phyloP scores from a whole-genome alignment of 1,140 invertebrate genomes.

The Saccostrea cuccullata region DNA sequence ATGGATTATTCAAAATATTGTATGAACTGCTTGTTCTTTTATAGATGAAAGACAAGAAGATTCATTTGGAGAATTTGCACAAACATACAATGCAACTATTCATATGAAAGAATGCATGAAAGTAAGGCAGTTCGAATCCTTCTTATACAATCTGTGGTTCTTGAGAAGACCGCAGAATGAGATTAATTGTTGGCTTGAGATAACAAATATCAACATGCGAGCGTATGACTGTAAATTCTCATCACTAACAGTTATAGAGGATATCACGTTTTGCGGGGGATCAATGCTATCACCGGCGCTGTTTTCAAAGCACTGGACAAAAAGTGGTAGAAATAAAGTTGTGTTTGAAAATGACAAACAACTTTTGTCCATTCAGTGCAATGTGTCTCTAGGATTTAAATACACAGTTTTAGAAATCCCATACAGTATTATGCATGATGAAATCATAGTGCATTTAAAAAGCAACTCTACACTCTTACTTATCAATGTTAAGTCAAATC shows the following conservation, averaged over 20 bases:
- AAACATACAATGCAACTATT: background rate
- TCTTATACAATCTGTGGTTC: background rate
- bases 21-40: background rate
- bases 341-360: conserved; percentile 22
- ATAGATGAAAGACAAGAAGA: background rate
- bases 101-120: background rate
- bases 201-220: background rate
- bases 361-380: background rate
- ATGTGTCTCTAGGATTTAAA: background rate
- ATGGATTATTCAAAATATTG: background rate
- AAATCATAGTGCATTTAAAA: background rate
- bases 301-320: conserved; percentile 30
- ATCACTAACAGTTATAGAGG: background rate
- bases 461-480: background rate
- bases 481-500: conserved; percentile 14
- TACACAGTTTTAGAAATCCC: background rate
- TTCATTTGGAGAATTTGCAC: background rate
- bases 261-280: background rate
- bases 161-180: background rate
- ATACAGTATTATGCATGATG: background rate
- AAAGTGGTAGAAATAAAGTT: background rate
- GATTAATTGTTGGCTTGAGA: background rate
- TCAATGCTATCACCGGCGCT: conserved; percentile 31
- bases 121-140: background rate
- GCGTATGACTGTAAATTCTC: background rate